A percentile compares a stretch with the other conserved stretches of the same genome.
Evolutionary conservation across 1,140 invertebrate species (phyloP).

Genomic region (Drosophila orena): DNA sequence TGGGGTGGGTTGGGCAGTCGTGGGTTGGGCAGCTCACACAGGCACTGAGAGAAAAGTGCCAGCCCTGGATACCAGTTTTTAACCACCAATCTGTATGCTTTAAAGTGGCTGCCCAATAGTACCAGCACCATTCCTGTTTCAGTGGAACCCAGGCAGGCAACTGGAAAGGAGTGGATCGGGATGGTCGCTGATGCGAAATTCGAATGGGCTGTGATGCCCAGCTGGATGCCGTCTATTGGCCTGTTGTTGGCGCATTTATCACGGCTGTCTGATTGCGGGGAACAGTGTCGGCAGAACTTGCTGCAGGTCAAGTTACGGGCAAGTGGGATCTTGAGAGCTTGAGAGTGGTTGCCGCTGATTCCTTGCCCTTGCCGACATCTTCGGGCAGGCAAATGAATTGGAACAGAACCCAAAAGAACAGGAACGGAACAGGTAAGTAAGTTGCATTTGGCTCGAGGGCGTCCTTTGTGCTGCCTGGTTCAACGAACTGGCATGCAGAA

Average conservation of each 20-base stretch:
- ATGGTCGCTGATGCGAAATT: conserved; percentile 23
- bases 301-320: conserved; percentile 71
- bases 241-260: conserved; percentile 79
- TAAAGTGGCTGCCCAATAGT: not conserved
- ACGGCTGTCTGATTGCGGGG: conserved; percentile 57
- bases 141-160: conserved; percentile 7
- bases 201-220: conserved; percentile 34
- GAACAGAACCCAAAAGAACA: conserved; percentile 33
- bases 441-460: conserved; percentile 40
- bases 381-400: conserved; percentile 30
- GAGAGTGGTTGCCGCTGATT: conserved; percentile 37
- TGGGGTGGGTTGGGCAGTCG: too few species aligned
- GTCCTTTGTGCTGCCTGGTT: conserved; percentile 32
- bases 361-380: conserved; percentile 30
- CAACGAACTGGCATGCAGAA: conserved; percentile 42
- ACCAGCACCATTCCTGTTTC: not conserved
- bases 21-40: conserved; percentile 14
- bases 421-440: conserved; percentile 60
- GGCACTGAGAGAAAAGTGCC: conserved; percentile 4
- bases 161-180: conserved; percentile 16
- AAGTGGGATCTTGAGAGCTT: conserved; percentile 48
- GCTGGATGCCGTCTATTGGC: conserved; percentile 50
- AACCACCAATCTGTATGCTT: too few species aligned
- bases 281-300: conserved; percentile 45
- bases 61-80: not conserved